These are phyloP conservation scores for Tetropium fuscum DNA, from an alignment of 2,888 invertebrate species.

Conservation along the genomic window DNA sequence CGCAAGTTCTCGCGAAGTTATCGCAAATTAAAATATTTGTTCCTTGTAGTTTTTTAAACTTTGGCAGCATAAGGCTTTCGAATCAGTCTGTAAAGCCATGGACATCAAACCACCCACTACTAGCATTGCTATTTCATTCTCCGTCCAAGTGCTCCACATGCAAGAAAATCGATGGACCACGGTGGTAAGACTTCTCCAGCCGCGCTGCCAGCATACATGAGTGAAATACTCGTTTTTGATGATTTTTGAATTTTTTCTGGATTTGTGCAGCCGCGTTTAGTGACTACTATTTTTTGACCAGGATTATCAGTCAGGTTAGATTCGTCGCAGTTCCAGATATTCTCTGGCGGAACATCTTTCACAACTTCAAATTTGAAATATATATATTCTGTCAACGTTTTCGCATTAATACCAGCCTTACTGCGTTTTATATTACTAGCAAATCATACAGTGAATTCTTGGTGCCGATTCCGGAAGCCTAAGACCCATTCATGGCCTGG, in stretches of 20 bases:
- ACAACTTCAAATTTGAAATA: no score
- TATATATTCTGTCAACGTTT: background rate
- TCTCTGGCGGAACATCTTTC: background rate
- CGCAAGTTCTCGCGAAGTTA: no score
- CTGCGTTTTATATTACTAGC: slow-evolving; percentile 25
- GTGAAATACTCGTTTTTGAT: background rate
- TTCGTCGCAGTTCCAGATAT: background rate
- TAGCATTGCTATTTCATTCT: background rate
- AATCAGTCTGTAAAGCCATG: background rate
- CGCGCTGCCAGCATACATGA: background rate
- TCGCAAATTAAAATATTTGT: background rate
- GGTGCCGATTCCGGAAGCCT: slow-evolving; percentile 1
- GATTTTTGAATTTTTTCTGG: background rate
- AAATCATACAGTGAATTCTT: slow-evolving; percentile 13
- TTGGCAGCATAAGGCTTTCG: background rate
- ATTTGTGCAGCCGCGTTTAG: background rate
- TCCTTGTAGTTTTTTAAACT: background rate
- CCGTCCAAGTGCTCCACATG: background rate
- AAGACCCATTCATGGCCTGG: no score
- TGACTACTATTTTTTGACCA: background rate
- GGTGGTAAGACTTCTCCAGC: background rate
- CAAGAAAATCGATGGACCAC: background rate
- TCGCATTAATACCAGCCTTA: slow-evolving; percentile 5
- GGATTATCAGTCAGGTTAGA: background rate
- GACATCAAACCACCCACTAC: background rate